Percentiles rank a stretch among this genome's conserved stretches.
phyloP scores from a whole-genome alignment of 2,113 vertebrate species.

The Leptobrachium leishanense region DNA sequence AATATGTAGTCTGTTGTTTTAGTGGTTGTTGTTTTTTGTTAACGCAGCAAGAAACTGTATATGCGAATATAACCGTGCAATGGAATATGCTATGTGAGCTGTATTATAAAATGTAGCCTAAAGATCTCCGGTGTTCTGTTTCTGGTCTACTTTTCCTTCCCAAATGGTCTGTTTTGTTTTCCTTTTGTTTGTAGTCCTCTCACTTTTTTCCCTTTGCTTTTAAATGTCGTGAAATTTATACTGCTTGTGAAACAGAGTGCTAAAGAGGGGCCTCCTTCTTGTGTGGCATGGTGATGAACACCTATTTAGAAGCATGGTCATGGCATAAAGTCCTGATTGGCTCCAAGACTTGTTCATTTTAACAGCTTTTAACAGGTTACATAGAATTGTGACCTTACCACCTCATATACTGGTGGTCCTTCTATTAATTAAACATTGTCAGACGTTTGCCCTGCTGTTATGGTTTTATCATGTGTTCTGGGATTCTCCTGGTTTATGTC shows the following conservation, averaged over 20 bases:
- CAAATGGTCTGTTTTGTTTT: too few relatives aligned
- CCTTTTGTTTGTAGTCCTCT: neutral
- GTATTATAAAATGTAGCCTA: too few relatives aligned
- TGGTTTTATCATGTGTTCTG: slow-evolving; percentile 36
- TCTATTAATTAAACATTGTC: slow-evolving; percentile 31
- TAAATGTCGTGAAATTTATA: neutral
- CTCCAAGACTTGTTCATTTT: neutral
- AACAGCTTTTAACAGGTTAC: slow-evolving; percentile 25
- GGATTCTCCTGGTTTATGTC: slow-evolving; percentile 37
- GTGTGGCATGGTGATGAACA: slow-evolving; percentile 16
- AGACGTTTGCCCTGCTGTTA: slow-evolving; percentile 13
- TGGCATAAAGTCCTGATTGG: neutral
- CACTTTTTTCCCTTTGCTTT: too few relatives aligned
- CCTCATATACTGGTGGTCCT: slow-evolving; percentile 31
- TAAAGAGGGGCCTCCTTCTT: neutral
- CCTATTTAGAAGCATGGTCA: neutral
- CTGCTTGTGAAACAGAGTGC: neutral
- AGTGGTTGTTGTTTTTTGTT: too few relatives aligned
- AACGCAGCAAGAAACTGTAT: too few relatives aligned
- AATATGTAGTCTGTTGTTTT: too few relatives aligned
- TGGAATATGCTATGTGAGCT: too few relatives aligned
- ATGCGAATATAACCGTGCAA: too few relatives aligned
- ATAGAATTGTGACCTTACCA: slow-evolving; percentile 33
- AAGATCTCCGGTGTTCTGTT: too few relatives aligned
- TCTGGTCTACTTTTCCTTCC: too few relatives aligned